These are phyloP conservation scores for Proterorhinus semilunaris DNA, from an alignment of 2,113 vertebrate species.

Conservation along the genomic window DNA sequence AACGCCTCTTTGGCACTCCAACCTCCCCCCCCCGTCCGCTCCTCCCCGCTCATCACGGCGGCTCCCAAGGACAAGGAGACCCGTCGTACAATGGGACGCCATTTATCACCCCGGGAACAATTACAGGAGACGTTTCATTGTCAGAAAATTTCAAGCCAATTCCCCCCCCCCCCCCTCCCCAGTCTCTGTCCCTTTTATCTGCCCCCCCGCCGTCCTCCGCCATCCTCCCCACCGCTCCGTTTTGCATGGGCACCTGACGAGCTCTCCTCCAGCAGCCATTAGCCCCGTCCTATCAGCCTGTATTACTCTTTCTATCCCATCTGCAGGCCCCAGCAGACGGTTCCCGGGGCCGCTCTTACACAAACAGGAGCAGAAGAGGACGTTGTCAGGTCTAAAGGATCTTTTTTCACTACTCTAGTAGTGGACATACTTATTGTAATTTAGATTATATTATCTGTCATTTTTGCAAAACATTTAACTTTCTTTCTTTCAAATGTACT, in stretches of 20 bases:
- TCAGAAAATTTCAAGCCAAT: slow-evolving; percentile 71
- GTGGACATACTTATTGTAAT: no score
- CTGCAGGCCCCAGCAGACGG: slow-evolving; percentile 54
- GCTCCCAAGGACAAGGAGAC: slow-evolving; percentile 74
- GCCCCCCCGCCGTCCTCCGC: slow-evolving; percentile 23
- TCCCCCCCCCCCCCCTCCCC: slow-evolving; percentile 47
- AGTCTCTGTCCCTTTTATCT: slow-evolving; percentile 59
- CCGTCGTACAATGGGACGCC: slow-evolving; percentile 63
- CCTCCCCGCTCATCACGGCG: slow-evolving; percentile 56
- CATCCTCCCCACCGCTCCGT: slow-evolving; percentile 19
- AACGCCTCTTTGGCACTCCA: slow-evolving; percentile 56
- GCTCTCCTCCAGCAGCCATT: slow-evolving; percentile 71
- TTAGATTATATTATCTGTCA: no score
- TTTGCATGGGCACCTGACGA: slow-evolving; percentile 55
- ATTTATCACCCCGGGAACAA: slow-evolving; percentile 76
- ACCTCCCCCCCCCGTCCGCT: slow-evolving; percentile 18
- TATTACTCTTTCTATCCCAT: slow-evolving; percentile 74
- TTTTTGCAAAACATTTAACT: no score
- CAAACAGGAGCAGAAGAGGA: no score
- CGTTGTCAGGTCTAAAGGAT: no score
- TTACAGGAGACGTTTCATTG: slow-evolving; percentile 76
- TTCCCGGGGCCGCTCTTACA: no score
- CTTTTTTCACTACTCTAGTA: no score
- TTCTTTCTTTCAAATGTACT: no score
- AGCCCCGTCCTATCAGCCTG: slow-evolving; percentile 58